Conservation (phyloP, 2,888 invertebrate genomes). For the Drosophila setosimentum region DNA sequence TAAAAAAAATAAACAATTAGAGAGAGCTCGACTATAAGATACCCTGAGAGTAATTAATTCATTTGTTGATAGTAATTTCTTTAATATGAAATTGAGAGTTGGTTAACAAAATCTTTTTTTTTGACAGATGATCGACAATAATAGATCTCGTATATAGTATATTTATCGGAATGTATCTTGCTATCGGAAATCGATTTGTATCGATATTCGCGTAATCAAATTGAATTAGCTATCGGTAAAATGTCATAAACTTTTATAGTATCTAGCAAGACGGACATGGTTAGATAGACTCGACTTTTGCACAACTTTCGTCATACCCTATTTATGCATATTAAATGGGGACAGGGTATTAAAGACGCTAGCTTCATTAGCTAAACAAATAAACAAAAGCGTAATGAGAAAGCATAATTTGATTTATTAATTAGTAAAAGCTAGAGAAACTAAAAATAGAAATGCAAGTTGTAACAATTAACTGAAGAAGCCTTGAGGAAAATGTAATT, state of each 20-base stretch:
- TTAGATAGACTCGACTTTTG: background rate
- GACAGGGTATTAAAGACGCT: conserved; percentile 3
- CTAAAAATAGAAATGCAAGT: background rate
- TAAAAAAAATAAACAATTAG: background rate
- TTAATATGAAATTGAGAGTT: background rate
- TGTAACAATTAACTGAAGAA: background rate
- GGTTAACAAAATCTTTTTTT: background rate
- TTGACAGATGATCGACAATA: background rate
- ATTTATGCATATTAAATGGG: background rate
- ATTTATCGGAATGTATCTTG: background rate
- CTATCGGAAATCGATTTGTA: background rate
- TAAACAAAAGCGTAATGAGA: conserved; percentile 36
- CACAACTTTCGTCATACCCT: background rate
- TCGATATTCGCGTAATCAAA: background rate
- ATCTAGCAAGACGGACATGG: background rate
- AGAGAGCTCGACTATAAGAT: background rate
- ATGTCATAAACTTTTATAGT: background rate
- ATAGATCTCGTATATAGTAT: background rate
- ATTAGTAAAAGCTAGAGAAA: conserved; percentile 1
- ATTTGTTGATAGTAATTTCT: background rate
- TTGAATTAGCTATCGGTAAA: background rate
- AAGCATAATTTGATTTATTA: conserved; percentile 13
- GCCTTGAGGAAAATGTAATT: background rate
- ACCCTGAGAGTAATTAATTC: background rate
- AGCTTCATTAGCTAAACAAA: conserved; percentile 49